Evolutionary conservation across 2,113 vertebrate genomes (phyloP).

Genomic region (Pelusios castaneus): DNA sequence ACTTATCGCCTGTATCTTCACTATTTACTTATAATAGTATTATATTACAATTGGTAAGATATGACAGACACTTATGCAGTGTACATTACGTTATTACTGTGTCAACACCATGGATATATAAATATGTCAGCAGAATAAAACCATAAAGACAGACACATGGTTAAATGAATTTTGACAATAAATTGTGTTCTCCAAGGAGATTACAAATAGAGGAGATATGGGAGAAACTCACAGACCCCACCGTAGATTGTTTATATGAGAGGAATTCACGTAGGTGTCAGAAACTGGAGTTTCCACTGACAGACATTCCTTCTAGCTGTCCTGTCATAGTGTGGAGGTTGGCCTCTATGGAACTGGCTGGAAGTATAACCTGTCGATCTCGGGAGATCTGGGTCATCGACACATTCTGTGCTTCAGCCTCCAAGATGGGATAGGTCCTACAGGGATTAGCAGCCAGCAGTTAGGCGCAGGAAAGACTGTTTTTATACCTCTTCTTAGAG

Average conservation of each 20-base stretch:
- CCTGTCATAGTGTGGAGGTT: background rate
- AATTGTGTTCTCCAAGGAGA: background rate
- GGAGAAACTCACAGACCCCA: background rate
- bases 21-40: background rate
- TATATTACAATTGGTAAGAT: background rate
- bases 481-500: background rate
- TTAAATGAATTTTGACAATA: background rate
- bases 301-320: background rate
- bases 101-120: background rate
- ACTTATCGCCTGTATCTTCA: background rate
- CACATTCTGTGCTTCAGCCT: background rate
- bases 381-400: background rate
- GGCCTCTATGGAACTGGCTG: background rate
- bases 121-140: fast-evolving
- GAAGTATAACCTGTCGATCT: background rate
- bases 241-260: background rate
- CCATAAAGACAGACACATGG: background rate
- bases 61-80: background rate
- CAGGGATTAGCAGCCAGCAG: background rate
- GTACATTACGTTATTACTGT: background rate
- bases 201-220: background rate
- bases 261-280: background rate
- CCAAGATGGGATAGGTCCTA: background rate
- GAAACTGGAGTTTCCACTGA: background rate
- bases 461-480: background rate